Evolutionary conservation across 2,888 invertebrate genomes (phyloP).

Genomic region (Caenorhabditis angaria): DNA sequence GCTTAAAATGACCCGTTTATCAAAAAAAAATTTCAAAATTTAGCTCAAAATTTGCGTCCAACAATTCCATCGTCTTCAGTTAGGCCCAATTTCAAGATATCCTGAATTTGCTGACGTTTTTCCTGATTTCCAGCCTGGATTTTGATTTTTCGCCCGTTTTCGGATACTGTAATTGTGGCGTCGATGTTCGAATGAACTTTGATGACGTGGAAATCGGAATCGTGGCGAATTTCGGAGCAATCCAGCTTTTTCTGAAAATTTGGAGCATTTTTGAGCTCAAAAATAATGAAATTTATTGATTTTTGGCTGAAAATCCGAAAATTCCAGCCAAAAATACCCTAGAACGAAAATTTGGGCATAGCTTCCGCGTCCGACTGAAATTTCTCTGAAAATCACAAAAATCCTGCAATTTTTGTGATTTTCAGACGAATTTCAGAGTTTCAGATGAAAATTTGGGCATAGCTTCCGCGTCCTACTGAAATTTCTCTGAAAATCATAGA

Average conservation of each 20-base stretch:
- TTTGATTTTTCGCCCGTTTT: constrained; percentile 10
- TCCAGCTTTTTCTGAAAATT: constrained; percentile 4
- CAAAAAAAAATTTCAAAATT: not conserved
- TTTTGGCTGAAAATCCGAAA: too few relatives aligned
- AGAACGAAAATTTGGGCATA: too few relatives aligned
- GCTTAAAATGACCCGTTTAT: constrained; percentile 1
- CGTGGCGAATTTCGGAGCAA: not conserved
- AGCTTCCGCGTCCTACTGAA: too few relatives aligned
- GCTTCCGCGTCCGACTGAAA: too few relatives aligned
- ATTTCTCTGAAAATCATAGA: too few relatives aligned
- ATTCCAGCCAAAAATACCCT: too few relatives aligned
- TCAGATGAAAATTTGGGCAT: too few relatives aligned
- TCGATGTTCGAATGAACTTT: constrained; percentile 3
- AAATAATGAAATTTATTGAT: too few relatives aligned
- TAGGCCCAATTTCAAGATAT: constrained; percentile 5
- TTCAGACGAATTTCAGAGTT: not conserved
- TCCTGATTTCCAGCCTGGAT: constrained; percentile 12
- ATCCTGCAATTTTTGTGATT: too few relatives aligned
- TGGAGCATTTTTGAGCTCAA: too few relatives aligned
- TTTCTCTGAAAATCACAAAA: too few relatives aligned
- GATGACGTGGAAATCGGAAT: not conserved
- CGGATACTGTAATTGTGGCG: constrained; percentile 12
- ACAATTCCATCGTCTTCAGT: constrained; percentile 24
- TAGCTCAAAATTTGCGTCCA: not conserved
- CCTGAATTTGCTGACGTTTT: constrained; percentile 12